Base-by-base conservation (phyloP, 2,797 vertebrate species). In the Enteromius anoplus region DNA sequence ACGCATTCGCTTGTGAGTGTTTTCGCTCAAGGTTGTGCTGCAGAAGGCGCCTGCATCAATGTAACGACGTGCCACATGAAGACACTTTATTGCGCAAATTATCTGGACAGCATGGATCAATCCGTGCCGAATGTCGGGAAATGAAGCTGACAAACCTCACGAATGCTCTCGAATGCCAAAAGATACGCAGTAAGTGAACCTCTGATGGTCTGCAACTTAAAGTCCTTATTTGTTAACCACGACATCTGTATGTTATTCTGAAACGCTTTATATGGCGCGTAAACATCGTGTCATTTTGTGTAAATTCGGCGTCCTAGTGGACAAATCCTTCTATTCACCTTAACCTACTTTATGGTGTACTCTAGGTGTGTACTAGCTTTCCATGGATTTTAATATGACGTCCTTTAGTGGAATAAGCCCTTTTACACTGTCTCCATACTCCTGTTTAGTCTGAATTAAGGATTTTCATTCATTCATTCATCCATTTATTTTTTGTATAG, bases 1-100 rank as follows among this genome's bases (percentile, higher is more conserved):
- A 93, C 94, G 79, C 55, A 1, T 58, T 62, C 34, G 55, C 93
- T 92, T 93, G 92, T 92, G 45, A 84, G 87, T 76, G 73, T 5
- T 75, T 75, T 78, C 53, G 60, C 75, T 85, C 51, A 60, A 75
- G 32, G 53, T 73, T 79, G 62, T 75, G 53, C 42, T 32, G 60
- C 40, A 26, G 51, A 68, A 70, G 40, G 70, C 80, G 12, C 72
- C 45, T 34, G 82, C 86, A 82, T 86, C 85, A 84, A 81, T 86
- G 84, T 80, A 29, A 37, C 58, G 14, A 58, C 62, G 45, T 49
- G 21, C 21, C 21, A 40, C 29, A 12, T 21, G 7, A 64, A 75
- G 3, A 64, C 26, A 29, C 19, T 72, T 37, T 29, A 60, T 66
- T 26, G 11, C 29, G 32, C 29, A 53, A 15, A 65, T 65, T 53